Evolutionary conservation across 2,888 invertebrate species (phyloP).

Genomic region (Hemicrepidius hirtus): DNA sequence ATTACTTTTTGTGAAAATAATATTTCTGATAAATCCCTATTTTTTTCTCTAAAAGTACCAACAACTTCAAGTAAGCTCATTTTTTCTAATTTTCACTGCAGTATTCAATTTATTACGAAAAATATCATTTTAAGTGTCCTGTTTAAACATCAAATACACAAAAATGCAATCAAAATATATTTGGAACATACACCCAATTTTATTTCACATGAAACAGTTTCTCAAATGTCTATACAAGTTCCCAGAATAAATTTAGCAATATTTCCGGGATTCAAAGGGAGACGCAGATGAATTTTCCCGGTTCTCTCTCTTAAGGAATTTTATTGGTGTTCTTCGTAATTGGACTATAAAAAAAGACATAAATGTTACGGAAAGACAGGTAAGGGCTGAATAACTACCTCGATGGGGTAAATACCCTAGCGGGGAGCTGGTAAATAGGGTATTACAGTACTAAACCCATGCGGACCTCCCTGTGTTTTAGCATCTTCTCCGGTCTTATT

Average conservation of each 20-base stretch:
- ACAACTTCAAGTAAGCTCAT: no score
- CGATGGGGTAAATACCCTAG: conserved; percentile 51
- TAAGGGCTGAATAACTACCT: conserved; percentile 52
- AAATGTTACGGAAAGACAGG: conserved; percentile 53
- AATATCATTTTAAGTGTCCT: no score
- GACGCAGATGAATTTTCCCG: conserved; percentile 36
- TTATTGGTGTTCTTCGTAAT: conserved; percentile 53
- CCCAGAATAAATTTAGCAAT: conserved; percentile 27
- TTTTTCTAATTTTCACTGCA: no score
- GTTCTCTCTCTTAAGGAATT: conserved; percentile 35
- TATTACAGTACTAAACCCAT: conserved; percentile 48
- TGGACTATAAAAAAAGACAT: conserved; percentile 55
- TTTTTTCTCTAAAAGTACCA: no score
- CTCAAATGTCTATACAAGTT: conserved; percentile 3
- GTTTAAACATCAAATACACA: no score
- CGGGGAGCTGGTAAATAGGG: conserved; percentile 45
- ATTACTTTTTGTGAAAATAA: no score
- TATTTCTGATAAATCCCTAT: no score
- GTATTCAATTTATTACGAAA: no score
- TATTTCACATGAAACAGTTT: not conserved
- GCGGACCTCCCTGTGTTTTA: conserved; percentile 33
- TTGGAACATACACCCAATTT: not conserved
- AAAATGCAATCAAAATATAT: no score
- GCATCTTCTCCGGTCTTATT: conserved; percentile 36
- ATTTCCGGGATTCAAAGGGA: conserved; percentile 29